Base-by-base conservation (phyloP, 1,140 invertebrate genomes). In the Marisa cornuarietis region DNA sequence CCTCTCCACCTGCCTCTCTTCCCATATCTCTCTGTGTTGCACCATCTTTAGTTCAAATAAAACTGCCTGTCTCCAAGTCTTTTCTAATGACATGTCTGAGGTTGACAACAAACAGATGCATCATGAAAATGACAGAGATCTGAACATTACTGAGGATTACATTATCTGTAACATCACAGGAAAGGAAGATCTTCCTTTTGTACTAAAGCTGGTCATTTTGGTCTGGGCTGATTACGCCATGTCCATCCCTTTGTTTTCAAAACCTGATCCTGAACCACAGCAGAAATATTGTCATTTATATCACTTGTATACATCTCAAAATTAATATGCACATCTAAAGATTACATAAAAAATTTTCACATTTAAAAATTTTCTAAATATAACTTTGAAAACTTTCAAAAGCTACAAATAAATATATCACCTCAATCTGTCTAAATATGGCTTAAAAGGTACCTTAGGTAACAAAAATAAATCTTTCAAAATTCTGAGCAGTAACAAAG, bases 181-280 rank as follows among this genome's bases (percentile, higher is more conserved):
- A 16, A 22, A 68, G 65, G 65, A 68, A 8, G 26, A 68, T 31
- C n/a, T 24, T n/a, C 22, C 2, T 63, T 7, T 63, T 20, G 18
- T 31, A 31, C 65, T 18, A 31, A 68, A 14, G 22, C 65, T 69
- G 42, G 11, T 58, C 54, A 58, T 18, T 14, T 14, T 14, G 16
- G 54, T 11, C 11, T 11, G 54, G 11, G 16, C 8, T 58, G 54
- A 18, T 77, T 63, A 77, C 26, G 65, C 76, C 76, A 69, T 77
- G 65, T 77, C 76, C 76, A 77, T 68, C 26, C 31, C 76, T 52
- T 77, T 77, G 63, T 77, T 77, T n/a, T 77, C 76, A 54, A 52
- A 77, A 1, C 63, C 76, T 8, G 76, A 52, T 7, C 68, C 76
- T 77, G 76, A 68, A 77, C 54, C 76, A 77, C 76, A 69, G 16